Evolutionary conservation across 2,888 invertebrate genomes (phyloP), one percentile per base, ranked within the genome.

Genomic region (Amaurobius ferox): DNA sequence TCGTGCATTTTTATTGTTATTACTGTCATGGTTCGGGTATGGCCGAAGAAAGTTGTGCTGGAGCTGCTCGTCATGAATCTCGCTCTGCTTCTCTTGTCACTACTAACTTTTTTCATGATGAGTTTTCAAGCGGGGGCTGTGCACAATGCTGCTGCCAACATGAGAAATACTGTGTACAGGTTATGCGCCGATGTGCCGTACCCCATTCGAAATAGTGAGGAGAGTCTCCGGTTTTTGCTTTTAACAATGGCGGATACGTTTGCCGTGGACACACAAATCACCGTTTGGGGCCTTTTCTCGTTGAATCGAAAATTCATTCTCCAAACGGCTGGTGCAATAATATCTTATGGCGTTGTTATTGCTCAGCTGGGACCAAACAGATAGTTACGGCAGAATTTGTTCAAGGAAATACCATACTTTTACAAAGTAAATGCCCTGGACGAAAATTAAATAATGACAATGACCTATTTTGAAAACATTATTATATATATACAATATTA

Each of bases 301-400:
- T 44, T 85, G 6, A 61, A 85, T 66, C 35, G 28, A 29, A 39
- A 67, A 40, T 85, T 85, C n/a, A 61, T 85, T 61, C 77, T 85
- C 23, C 77, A 85, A 48, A 77, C 71, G 16, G 74, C 77, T 11
- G 83, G 83, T 28, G 83, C 83, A 1, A 85, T 85, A 11, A 67
- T 85, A 23, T 72, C 83, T 0, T 85, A 85, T 55, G 83, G 83
- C 1, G 40, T 70, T 1, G n/a, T 85, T 16, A 29, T 85, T 16
- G 44, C 71, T 9, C 77, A 85, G 39, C 28, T 85, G 0, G 77
- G 72, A 39, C 62, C 28, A 13, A 9, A 39, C 13, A 39, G n/a
- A 19, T 30, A 39, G 23, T n/a, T n/a, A n/a, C n/a, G n/a, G n/a
- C n/a, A n/a, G n/a, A n/a, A n/a, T n/a, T n/a, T n/a, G n/a, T n/a